These are phyloP conservation scores for Catocala sponsa DNA, from an alignment of 2,888 invertebrate species.

Conservation along the genomic window DNA sequence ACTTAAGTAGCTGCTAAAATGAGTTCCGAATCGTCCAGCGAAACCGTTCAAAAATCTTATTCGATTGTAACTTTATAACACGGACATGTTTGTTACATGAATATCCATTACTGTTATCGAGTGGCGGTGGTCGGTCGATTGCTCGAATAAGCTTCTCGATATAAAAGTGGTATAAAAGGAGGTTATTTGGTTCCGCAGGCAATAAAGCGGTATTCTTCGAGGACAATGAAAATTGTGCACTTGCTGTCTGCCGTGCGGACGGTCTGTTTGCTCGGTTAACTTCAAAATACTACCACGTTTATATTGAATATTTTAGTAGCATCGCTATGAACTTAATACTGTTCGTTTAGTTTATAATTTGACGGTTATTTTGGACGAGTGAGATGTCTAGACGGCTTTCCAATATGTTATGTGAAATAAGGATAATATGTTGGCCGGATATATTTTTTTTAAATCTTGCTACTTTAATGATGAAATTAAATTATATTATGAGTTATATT, in stretches of 20 bases:
- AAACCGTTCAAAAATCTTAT: neutral
- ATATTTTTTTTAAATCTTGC: no score
- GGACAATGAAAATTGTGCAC: conserved; percentile 80
- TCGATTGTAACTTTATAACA: conserved; percentile 31
- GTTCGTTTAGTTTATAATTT: no score
- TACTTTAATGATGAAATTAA: no score
- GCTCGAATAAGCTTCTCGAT: conserved; percentile 71
- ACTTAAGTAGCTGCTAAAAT: no score
- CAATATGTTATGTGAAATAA: no score
- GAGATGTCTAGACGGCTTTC: no score
- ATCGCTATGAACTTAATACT: neutral
- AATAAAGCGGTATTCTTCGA: conserved; percentile 78
- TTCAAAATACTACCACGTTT: conserved; percentile 42
- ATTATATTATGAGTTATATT: no score
- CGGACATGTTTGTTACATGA: conserved; percentile 34
- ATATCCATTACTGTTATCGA: conserved; percentile 54
- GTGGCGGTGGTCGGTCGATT: conserved; percentile 35
- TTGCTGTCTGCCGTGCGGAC: conserved; percentile 53
- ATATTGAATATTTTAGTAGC: conserved; percentile 24
- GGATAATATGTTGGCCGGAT: no score
- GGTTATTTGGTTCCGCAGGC: conserved; percentile 83
- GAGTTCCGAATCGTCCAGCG: no score
- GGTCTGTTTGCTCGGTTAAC: conserved; percentile 44
- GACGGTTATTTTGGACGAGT: no score
- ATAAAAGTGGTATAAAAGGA: conserved; percentile 78